A percentile compares a stretch with the other conserved stretches of the same genome.
phyloP scores from a whole-genome alignment of 2,888 invertebrate species.

The Phalera bucephala region DNA sequence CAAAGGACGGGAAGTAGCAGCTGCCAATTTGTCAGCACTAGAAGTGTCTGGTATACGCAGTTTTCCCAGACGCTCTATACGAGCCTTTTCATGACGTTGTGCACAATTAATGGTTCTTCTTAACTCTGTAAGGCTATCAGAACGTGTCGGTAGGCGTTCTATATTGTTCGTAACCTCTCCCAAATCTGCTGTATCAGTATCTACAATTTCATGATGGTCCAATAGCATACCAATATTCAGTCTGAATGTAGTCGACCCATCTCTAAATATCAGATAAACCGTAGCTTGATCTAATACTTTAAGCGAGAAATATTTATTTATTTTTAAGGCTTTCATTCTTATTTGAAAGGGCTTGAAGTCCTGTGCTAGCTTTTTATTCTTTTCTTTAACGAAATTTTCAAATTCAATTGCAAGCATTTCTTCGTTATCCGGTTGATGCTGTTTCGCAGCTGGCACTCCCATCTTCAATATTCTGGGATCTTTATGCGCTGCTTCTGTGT shows the following conservation, averaged over 20 bases:
- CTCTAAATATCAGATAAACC: constrained; percentile 64
- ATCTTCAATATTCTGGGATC: constrained; percentile 62
- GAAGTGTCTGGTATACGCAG: constrained; percentile 38
- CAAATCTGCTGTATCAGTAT: constrained; percentile 62
- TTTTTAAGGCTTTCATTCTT: constrained; percentile 72
- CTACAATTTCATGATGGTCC: constrained; percentile 77
- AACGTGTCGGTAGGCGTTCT: constrained; percentile 51
- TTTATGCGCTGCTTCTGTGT: constrained; percentile 66
- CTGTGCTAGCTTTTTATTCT: constrained; percentile 62
- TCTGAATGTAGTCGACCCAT: constrained; percentile 64
- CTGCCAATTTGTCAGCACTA: constrained; percentile 53
- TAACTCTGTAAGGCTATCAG: constrained; percentile 61
- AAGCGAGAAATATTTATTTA: constrained; percentile 71
- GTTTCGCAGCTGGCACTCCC: constrained; percentile 34
- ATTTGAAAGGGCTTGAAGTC: constrained; percentile 72
- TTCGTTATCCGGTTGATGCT: constrained; percentile 52
- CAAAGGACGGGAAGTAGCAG: constrained; percentile 48
- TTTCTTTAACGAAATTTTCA: constrained; percentile 71
- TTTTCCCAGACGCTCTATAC: constrained; percentile 49
- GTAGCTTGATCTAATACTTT: constrained; percentile 69
- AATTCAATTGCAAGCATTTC: constrained; percentile 74
- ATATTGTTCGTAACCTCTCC: constrained; percentile 51
- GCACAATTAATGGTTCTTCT: constrained; percentile 58
- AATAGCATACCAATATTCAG: constrained; percentile 74
- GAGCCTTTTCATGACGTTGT: constrained; percentile 48